phyloP scores from a whole-genome alignment of 2,113 vertebrate species.

The Mystacornis crossleyi region DNA sequence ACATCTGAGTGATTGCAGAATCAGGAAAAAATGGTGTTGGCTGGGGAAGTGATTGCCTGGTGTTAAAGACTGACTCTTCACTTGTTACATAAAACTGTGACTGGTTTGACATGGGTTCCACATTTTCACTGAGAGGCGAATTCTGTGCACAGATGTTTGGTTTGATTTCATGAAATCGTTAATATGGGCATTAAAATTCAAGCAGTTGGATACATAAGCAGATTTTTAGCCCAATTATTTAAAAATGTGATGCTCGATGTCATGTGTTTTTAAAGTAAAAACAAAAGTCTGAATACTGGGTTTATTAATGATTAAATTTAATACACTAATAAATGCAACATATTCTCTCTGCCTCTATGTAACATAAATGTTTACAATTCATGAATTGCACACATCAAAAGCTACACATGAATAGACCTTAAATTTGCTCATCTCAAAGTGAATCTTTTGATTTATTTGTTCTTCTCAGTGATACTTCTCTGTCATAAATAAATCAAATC shows the following conservation, averaged over 20 bases:
- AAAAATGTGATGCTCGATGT: background rate
- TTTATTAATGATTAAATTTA: background rate
- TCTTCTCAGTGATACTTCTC: background rate
- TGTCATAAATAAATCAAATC: background rate
- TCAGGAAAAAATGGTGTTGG: accelerated
- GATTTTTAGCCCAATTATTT: background rate
- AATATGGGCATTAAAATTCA: background rate
- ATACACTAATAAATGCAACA: background rate
- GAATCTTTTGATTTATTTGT: background rate
- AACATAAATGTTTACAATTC: background rate
- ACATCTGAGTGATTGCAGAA: background rate
- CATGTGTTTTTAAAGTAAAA: background rate
- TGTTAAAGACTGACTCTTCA: background rate
- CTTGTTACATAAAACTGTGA: background rate
- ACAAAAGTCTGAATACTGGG: background rate
- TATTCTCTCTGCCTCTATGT: background rate
- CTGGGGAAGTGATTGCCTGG: background rate
- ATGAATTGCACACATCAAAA: background rate
- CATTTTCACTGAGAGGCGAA: background rate
- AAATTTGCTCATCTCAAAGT: background rate
- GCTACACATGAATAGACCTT: background rate
- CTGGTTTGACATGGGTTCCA: background rate
- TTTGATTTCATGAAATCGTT: background rate
- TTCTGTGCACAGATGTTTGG: background rate
- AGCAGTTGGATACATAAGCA: background rate